A percentile compares a stretch with the other conserved stretches of the same genome.
Conservation (phyloP, 2,797 vertebrate genomes). For the Leuciscus waleckii region DNA sequence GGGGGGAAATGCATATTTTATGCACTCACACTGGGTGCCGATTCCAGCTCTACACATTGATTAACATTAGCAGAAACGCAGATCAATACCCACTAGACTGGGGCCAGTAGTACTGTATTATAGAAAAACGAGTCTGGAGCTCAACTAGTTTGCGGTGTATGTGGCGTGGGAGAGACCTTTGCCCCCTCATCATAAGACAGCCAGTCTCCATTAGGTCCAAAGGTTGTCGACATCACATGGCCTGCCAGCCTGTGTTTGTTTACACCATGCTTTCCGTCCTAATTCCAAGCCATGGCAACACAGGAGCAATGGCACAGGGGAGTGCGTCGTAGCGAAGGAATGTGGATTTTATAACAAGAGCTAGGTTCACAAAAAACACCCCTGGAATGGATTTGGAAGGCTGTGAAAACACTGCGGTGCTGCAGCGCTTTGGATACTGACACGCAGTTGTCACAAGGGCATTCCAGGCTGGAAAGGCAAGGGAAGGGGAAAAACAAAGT, state of each 20-base stretch:
- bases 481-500: slow-evolving; percentile 84
- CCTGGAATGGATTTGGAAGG: slow-evolving; percentile 11
- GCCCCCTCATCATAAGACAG: slow-evolving; percentile 50
- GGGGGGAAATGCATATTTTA: slow-evolving; percentile 47
- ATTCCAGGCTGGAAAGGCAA: slow-evolving; percentile 87
- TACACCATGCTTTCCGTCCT: slow-evolving; percentile 33
- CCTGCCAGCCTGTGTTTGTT: slow-evolving; percentile 40
- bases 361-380: slow-evolving; percentile 31
- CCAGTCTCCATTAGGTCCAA: slow-evolving; percentile 52
- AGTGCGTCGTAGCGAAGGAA: slow-evolving; percentile 18
- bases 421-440: slow-evolving; percentile 78
- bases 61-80: slow-evolving; percentile 52
- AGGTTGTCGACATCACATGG: slow-evolving; percentile 58
- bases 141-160: background rate
- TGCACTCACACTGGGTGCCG: slow-evolving; percentile 26
- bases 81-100: slow-evolving; percentile 47
- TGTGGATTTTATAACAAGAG: slow-evolving; percentile 43
- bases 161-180: slow-evolving; percentile 39
- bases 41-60: slow-evolving; percentile 34
- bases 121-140: background rate
- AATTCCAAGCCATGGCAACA: slow-evolving; percentile 37
- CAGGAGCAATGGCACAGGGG: background rate
- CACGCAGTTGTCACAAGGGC: slow-evolving; percentile 85
- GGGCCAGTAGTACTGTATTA: slow-evolving; percentile 2
- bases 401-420: slow-evolving; percentile 73